Conservation (phyloP, 2,113 vertebrate genomes). For the Heterocephalus glaber region DNA sequence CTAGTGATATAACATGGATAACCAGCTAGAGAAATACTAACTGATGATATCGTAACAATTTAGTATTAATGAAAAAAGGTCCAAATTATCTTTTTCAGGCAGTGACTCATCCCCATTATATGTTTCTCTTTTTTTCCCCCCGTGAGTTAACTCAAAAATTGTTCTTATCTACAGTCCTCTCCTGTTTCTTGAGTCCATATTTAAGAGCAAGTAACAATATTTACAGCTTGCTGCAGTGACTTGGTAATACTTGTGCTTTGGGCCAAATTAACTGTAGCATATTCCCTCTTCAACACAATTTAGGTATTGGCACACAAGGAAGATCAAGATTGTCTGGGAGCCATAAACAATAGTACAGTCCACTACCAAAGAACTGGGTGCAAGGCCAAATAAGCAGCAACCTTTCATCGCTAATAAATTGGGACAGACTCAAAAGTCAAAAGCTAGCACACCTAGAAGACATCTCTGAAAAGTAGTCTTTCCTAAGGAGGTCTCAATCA, state of each 20-base stretch:
- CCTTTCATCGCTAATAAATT: too few relatives aligned
- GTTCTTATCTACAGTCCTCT: not conserved
- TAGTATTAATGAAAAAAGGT: conserved; percentile 20
- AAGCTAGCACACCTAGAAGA: too few relatives aligned
- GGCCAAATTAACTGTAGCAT: not conserved
- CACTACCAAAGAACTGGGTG: not conserved
- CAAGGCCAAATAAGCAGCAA: not conserved
- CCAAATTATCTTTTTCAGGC: not conserved
- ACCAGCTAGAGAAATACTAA: not conserved
- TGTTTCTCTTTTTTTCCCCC: not conserved
- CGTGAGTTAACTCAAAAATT: not conserved
- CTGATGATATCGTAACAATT: not conserved
- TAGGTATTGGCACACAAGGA: not conserved
- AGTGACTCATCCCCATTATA: not conserved
- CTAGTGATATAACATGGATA: not conserved
- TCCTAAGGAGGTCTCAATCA: too few relatives aligned
- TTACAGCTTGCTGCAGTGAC: not conserved
- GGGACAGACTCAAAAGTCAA: too few relatives aligned
- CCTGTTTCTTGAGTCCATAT: not conserved
- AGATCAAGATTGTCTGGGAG: not conserved
- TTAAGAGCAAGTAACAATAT: not conserved
- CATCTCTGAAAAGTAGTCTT: too few relatives aligned
- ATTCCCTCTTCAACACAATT: not conserved
- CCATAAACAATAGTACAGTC: not conserved
- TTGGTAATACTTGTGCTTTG: not conserved